These are phyloP conservation scores for Tragelaphus strepsiceros DNA, from an alignment of 2,113 vertebrate species.

Conservation along the genomic window DNA sequence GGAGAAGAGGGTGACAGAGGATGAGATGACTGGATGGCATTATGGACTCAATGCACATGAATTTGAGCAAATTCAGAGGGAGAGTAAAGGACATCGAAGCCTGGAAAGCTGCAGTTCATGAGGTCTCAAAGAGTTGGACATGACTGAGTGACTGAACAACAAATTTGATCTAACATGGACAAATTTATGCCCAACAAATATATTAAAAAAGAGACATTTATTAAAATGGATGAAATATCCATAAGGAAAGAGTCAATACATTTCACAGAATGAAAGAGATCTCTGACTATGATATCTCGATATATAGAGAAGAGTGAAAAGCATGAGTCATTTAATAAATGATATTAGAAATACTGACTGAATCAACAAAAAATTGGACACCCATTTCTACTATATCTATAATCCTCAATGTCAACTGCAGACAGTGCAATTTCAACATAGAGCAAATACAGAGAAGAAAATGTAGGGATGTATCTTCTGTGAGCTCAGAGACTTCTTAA, in stretches of 20 bases:
- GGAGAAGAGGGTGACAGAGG: neutral
- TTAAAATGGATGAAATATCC: neutral
- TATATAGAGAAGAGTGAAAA: neutral
- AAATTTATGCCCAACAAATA: neutral
- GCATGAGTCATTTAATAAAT: neutral
- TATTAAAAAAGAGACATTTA: neutral
- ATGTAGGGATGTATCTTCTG: neutral
- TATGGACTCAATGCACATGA: neutral
- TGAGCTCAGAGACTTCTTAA: neutral
- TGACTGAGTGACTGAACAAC: neutral
- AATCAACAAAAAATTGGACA: neutral
- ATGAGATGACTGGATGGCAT: neutral
- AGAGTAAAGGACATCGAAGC: neutral
- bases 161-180: neutral
- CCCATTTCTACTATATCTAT: too few relatives aligned
- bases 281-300: neutral
- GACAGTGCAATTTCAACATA: neutral
- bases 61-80: neutral
- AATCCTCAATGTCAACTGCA: neutral
- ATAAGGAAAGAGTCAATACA: neutral
- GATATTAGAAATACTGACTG: neutral
- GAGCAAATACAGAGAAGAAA: neutral
- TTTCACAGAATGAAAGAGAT: neutral
- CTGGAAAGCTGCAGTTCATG: neutral
- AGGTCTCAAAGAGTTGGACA: neutral